Evolutionary conservation across 2,113 vertebrate genomes (phyloP), one percentile per base, ranked within the genome.

Genomic region (Nanger granti): DNA sequence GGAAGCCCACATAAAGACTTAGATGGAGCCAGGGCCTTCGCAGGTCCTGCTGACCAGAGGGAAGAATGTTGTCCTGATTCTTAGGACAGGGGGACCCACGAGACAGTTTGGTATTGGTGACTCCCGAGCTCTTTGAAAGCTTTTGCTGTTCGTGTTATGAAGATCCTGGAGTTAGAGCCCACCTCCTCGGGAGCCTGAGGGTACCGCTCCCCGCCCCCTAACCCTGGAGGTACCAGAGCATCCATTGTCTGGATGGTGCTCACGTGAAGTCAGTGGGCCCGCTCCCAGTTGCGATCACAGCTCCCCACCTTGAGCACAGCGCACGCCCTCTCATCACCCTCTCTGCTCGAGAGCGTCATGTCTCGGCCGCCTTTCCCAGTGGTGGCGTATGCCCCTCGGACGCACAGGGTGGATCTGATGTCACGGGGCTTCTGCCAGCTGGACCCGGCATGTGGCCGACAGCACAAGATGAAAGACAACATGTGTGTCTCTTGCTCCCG

Each of bases 371-470:
- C 80, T 55, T 59, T 92, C 26, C 12, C 64, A 1, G 73, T 37
- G 10, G 59, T 37, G 47, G 97, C 93, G 44, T 24, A 94, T 80
- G 93, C 14, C 62, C 87, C 7, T n/a, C 0, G 7, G 69, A 54
- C 73, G 93, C 98, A 97, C 92, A 79, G 93, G 34, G 83, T 12
- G 44, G 95, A 96, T 97, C 97, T 60, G 92, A 87, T 97, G 96
- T 97, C 97, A 95, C 0, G 2, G 13, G 3, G 11, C 54, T 10
- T 15, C 52, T 92, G 97, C 97, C 98, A 97, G 6, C 64, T 97
- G 97, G 96, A 94, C 66, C 93, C 22, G 0, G 0, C 17, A 47
- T 2, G 13, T 0, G 15, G 62, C 55, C 37, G 5, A 44, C 84
- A 20, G 97, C 93, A 44, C 85, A 69, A 86, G 97, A 97, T 95